These are phyloP conservation scores for Indicator indicator DNA, from an alignment of 2,113 vertebrate genomes.

Conservation along the genomic window DNA sequence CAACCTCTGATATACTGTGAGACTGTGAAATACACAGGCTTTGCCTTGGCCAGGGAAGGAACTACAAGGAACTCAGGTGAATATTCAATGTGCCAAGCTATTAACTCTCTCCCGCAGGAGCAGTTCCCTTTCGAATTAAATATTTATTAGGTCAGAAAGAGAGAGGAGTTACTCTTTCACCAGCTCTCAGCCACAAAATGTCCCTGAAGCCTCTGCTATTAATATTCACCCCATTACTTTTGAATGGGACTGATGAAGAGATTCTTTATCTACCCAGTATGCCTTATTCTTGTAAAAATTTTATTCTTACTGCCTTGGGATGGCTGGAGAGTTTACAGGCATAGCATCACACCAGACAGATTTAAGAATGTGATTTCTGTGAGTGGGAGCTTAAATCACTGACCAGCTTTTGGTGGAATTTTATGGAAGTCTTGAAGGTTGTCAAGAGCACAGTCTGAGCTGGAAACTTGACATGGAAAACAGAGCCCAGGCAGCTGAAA, in stretches of 20 bases:
- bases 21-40: neutral
- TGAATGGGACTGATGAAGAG: neutral
- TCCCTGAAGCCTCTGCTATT: conserved; percentile 6
- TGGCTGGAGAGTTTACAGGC: neutral
- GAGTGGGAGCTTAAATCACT: neutral
- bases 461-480: neutral
- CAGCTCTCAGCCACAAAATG: neutral
- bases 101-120: neutral
- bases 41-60: neutral
- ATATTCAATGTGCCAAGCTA: neutral
- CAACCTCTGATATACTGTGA: no score
- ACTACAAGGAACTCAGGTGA: neutral
- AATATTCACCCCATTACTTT: neutral
- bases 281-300: neutral
- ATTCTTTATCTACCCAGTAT: neutral
- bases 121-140: conserved; percentile 23
- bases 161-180: neutral
- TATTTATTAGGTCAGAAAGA: conserved; percentile 10
- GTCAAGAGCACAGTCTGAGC: neutral
- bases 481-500: neutral
- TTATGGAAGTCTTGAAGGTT: neutral
- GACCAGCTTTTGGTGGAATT: neutral
- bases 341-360: neutral
- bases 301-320: neutral
- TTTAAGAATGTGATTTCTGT: neutral